phyloP scores from a whole-genome alignment of 2,888 invertebrate species.

The Platycnemis pennipes region DNA sequence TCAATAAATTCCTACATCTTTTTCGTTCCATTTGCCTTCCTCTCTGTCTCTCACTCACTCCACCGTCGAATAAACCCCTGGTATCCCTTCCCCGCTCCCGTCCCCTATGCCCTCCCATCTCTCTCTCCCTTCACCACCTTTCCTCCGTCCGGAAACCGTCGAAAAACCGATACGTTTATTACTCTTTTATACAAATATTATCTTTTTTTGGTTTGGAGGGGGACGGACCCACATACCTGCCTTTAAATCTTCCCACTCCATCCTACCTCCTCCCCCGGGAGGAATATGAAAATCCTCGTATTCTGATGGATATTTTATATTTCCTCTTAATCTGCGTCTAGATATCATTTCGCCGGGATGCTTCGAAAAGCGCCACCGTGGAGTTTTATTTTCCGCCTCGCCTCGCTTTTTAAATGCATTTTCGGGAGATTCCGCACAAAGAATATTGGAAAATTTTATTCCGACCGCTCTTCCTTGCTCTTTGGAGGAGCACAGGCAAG shows the following conservation, averaged over 20 bases:
- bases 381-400: neutral
- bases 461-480: neutral
- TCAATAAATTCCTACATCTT: conserved; percentile 49
- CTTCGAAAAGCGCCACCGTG: neutral
- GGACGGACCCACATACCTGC: neutral
- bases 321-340: conserved; percentile 6
- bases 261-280: neutral
- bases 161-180: conserved; percentile 63
- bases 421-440: neutral
- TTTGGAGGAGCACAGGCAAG: neutral
- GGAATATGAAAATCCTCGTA: neutral
- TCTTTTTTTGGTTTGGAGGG: neutral
- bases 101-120: neutral
- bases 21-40: conserved; percentile 19
- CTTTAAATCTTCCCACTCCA: neutral
- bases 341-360: conserved; percentile 18
- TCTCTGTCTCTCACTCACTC: neutral
- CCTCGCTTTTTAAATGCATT: neutral
- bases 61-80: neutral
- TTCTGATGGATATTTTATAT: conserved; percentile 46
- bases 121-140: neutral
- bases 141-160: conserved; percentile 34
- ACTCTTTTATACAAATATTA: conserved; percentile 34
- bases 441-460: neutral
- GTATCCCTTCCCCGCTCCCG: neutral